Evolutionary conservation across 2,888 invertebrate species (phyloP), one percentile per base, ranked within the genome.

Genomic region (Pachycephus smyrnensis): DNA sequence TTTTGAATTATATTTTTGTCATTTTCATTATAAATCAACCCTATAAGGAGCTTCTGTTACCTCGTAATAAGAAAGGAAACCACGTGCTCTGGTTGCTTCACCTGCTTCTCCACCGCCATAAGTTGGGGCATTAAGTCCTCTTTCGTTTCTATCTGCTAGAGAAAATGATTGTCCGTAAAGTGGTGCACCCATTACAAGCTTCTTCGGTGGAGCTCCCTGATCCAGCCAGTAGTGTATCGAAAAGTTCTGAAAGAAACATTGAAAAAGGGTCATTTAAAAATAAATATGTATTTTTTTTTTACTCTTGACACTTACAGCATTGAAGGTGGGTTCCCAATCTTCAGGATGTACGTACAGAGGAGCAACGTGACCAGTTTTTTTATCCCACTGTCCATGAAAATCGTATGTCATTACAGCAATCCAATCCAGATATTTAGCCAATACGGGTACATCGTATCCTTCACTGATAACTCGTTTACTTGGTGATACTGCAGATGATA

Each of bases 331-430:
- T 83, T 96, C 96, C 80, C 94, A 93, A 88, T 96, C 96, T 37
- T 94, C 94, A 0, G 96, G 95, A 88, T 95, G 95, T 3, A 93
- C 93, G 84, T 97, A 97, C 94, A 98, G 95, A 2, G 97, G 98
- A 0, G 98, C 96, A 4, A 97, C 95, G 88, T 98, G 98, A 0
- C 97, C 98, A 0, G 97, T 98, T 84, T 95, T 95, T 90, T 97
- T 96, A 87, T 97, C 97, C 97, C 97, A 97, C 87, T 97, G 97
- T 0, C 97, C 98, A 86, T 97, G 97, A 88, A 96, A 97, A 88
- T 98, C 98, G 88, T 98, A 98, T 0, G 96, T 94, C 97, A 98
- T 98, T 0, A 98, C 95, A 0, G 97, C 95, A 83, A 98, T 97
- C 97, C 97, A 97, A 90, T 97, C 97, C 80, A 98, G 93, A 88